Evolutionary conservation across 1,140 invertebrate genomes (phyloP).

Genomic region (Saccostrea echinata): DNA sequence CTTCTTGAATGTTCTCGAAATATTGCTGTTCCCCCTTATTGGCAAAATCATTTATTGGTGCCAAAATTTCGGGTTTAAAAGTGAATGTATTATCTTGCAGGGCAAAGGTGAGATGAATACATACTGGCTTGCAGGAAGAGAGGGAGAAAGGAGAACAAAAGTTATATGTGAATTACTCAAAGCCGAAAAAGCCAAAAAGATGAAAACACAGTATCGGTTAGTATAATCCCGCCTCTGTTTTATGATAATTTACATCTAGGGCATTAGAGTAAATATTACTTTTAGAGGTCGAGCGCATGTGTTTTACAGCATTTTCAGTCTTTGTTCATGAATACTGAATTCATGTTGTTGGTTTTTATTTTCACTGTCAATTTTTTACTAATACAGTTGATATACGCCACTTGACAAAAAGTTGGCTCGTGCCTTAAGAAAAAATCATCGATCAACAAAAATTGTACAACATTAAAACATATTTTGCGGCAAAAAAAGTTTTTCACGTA

Average conservation of each 20-base stretch:
- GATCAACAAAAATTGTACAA: too few species aligned
- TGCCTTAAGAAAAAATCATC: too few species aligned
- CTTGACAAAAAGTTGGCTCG: too few species aligned
- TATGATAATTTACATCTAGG: background rate
- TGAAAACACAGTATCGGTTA: slow-evolving; percentile 35
- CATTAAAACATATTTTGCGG: too few species aligned
- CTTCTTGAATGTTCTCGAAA: too few species aligned
- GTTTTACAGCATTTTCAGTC: background rate
- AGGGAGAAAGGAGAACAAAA: slow-evolving; percentile 27
- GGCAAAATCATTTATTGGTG: too few species aligned
- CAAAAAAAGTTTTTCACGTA: background rate
- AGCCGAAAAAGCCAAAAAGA: slow-evolving; percentile 23
- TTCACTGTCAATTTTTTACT: background rate
- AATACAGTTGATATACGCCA: too few species aligned
- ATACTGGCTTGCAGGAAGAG: slow-evolving; percentile 41
- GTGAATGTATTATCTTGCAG: background rate
- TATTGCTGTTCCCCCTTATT: too few species aligned
- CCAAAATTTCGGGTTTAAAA: too few species aligned
- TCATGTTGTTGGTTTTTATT: background rate
- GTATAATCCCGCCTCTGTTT: background rate
- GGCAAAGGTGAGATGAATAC: slow-evolving; percentile 48
- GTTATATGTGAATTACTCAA: slow-evolving; percentile 23
- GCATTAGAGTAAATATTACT: background rate
- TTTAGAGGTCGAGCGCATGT: background rate
- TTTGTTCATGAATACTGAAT: background rate